A percentile compares a stretch with the other conserved stretches of the same genome.
Evolutionary conservation across 2,797 vertebrate species (phyloP).

Genomic region (Typhlichthys eigenmanni): DNA sequence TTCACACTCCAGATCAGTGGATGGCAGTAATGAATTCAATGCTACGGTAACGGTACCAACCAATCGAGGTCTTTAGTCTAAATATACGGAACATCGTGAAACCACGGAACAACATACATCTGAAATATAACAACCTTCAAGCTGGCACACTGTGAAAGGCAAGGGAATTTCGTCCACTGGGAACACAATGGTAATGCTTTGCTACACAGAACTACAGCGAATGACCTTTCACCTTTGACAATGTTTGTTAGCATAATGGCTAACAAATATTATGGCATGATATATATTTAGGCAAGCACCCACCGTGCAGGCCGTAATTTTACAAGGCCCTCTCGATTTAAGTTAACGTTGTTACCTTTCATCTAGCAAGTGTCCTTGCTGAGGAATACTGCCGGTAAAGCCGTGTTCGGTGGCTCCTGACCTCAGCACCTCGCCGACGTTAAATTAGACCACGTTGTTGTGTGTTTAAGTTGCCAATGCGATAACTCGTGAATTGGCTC

Average conservation of each 20-base stretch:
- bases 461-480: too few relatives aligned
- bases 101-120: too few relatives aligned
- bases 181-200: not conserved
- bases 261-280: conserved; percentile 32
- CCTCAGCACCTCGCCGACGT: too few relatives aligned
- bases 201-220: not conserved
- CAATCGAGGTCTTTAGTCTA: too few relatives aligned
- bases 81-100: too few relatives aligned
- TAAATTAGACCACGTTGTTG: too few relatives aligned
- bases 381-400: not conserved
- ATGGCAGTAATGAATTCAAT: too few relatives aligned
- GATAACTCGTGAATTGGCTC: too few relatives aligned
- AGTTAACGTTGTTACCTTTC: conserved; percentile 2
- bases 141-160: too few relatives aligned
- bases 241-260: conserved; percentile 34
- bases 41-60: too few relatives aligned
- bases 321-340: not conserved
- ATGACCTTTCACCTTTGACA: conserved; percentile 58
- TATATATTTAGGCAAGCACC: conserved; percentile 11
- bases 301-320: conserved; percentile 28
- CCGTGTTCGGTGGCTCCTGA: not conserved
- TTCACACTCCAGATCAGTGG: too few relatives aligned
- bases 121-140: too few relatives aligned
- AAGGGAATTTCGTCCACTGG: not conserved
- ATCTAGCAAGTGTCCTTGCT: conserved; percentile 21